Evolutionary conservation across 2,797 vertebrate species (phyloP).

Genomic region (Typhlichthys eigenmanni): DNA sequence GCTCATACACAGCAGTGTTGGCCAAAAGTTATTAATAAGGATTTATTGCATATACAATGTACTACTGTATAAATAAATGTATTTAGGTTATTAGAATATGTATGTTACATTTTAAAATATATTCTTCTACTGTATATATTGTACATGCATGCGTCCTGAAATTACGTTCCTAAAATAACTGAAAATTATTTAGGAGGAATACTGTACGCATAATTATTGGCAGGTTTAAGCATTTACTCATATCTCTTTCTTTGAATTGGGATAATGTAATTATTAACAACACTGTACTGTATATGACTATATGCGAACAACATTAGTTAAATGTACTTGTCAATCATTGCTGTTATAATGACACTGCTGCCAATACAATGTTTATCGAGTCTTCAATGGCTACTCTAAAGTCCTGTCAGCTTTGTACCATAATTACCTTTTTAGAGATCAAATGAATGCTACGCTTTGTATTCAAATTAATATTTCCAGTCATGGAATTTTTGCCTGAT

Average conservation of each 20-base stretch:
- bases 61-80: neutral
- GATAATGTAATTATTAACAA: slow-evolving; percentile 15
- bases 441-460: slow-evolving; percentile 56
- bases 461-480: slow-evolving; percentile 55
- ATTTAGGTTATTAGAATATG: neutral
- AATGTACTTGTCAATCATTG: slow-evolving; percentile 50
- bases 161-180: too few species aligned
- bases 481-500: slow-evolving; percentile 8
- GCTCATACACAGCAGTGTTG: neutral
- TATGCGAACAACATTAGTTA: slow-evolving; percentile 18
- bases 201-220: too few species aligned
- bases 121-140: too few species aligned
- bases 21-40: neutral
- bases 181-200: too few species aligned
- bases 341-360: slow-evolving; percentile 34
- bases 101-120: neutral
- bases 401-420: slow-evolving; percentile 52
- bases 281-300: slow-evolving; percentile 10
- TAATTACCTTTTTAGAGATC: slow-evolving; percentile 65
- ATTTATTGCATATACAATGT: too few species aligned
- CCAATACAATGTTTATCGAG: slow-evolving; percentile 49
- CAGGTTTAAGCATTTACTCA: too few species aligned
- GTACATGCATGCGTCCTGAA: too few species aligned
- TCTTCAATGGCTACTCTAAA: slow-evolving; percentile 42
- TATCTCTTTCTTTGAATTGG: slow-evolving; percentile 10